phyloP scores from a whole-genome alignment of 2,888 invertebrate species.

The Bombylius major region DNA sequence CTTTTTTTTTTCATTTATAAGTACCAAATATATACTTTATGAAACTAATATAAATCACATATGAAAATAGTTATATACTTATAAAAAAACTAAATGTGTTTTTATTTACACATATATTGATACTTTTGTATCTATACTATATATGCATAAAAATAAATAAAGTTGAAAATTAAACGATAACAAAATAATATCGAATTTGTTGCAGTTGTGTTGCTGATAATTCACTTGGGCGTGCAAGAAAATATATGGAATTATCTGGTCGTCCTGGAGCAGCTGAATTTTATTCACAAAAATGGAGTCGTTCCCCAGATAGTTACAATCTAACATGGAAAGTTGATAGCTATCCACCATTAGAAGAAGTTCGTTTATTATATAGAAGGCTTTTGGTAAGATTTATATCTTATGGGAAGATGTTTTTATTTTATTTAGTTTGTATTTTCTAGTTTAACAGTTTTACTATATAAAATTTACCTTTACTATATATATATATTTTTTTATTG shows the following conservation, averaged over 20 bases:
- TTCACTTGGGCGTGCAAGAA: constrained; percentile 51
- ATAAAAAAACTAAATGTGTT: no score
- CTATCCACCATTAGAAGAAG: constrained; percentile 58
- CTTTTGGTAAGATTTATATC: constrained; percentile 41
- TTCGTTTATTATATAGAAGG: constrained; percentile 54
- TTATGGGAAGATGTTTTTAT: no score
- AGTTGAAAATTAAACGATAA: background rate
- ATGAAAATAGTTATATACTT: no score
- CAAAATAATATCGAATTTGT: background rate
- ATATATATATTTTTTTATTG: no score
- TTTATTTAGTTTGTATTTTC: constrained; percentile 3
- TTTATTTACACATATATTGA: no score
- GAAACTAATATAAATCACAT: no score
- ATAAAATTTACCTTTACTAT: no score
- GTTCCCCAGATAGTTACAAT: constrained; percentile 47
- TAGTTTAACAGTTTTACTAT: background rate
- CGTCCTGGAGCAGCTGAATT: constrained; percentile 57
- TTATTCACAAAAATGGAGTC: constrained; percentile 51
- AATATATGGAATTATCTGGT: constrained; percentile 58
- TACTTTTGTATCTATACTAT: no score
- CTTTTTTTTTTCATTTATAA: no score
- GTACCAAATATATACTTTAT: no score
- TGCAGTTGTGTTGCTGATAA: constrained; percentile 56
- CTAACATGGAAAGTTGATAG: constrained; percentile 59
- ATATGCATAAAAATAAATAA: no score